Percentiles rank a stretch among this genome's conserved stretches.
phyloP scores from a whole-genome alignment of 2,888 invertebrate genomes.

The Tillus elongatus region DNA sequence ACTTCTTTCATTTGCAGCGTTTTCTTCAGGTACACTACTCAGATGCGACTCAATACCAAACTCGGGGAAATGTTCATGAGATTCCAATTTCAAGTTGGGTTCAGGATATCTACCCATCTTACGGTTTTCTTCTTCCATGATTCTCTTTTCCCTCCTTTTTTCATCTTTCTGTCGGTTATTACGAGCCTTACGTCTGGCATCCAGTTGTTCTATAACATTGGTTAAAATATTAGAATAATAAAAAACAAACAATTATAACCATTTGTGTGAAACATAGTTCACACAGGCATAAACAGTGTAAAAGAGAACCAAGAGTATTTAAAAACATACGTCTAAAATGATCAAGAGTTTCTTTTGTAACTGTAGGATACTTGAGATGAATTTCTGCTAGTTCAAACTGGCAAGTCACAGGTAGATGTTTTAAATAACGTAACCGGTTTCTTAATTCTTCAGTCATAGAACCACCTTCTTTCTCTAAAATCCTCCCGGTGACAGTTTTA shows the following conservation, averaged over 20 bases:
- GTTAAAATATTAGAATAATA: background rate
- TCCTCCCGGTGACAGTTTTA: conserved; percentile 58
- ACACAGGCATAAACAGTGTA: too few species aligned
- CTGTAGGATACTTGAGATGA: conserved; percentile 61
- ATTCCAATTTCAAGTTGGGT: conserved; percentile 55
- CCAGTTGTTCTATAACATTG: background rate
- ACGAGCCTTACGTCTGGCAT: conserved; percentile 54
- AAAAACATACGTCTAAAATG: conserved; percentile 55
- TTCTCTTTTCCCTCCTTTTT: conserved; percentile 67
- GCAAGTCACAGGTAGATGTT: conserved; percentile 84
- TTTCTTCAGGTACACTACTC: conserved; percentile 28
- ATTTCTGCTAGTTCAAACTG: conserved; percentile 87
- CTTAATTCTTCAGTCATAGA: conserved; percentile 78
- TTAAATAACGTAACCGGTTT: conserved; percentile 62
- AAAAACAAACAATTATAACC: too few species aligned
- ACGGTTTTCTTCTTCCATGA: conserved; percentile 61
- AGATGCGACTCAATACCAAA: conserved; percentile 29
- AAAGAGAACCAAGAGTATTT: too few species aligned
- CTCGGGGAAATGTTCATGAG: conserved; percentile 50
- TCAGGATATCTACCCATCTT: conserved; percentile 58
- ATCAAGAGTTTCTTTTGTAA: conserved; percentile 58
- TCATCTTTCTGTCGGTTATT: conserved; percentile 69
- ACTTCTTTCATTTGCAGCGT: conserved; percentile 31
- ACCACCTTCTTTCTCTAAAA: conserved; percentile 80
- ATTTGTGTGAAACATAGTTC: too few species aligned